A percentile compares a stretch with the other conserved stretches of the same genome.
These are phyloP conservation scores for Octodon degus DNA, from an alignment of 2,113 vertebrate species.

Conservation along the genomic window DNA sequence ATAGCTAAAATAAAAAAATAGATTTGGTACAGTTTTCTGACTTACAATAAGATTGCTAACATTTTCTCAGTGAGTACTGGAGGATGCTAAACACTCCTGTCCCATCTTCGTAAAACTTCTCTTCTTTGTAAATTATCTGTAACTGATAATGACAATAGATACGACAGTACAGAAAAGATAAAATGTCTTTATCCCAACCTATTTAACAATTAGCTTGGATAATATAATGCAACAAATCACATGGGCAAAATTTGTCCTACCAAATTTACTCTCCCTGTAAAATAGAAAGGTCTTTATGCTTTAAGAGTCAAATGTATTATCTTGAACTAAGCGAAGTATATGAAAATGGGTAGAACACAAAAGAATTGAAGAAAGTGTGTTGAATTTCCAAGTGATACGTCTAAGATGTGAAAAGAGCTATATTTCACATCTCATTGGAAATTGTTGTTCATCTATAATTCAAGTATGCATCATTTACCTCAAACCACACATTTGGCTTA, in stretches of 20 bases:
- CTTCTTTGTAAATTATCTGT: background rate
- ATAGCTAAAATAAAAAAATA: too few relatives aligned
- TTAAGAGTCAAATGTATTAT: background rate
- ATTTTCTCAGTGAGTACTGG: background rate
- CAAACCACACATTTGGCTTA: background rate
- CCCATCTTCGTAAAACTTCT: background rate
- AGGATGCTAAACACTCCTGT: background rate
- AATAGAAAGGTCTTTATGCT: rapidly evolving
- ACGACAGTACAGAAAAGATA: background rate
- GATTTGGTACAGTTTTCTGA: background rate
- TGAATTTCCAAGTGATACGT: background rate
- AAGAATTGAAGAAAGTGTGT: background rate
- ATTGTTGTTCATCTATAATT: background rate
- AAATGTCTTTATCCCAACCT: background rate
- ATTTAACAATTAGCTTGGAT: background rate
- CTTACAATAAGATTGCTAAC: background rate
- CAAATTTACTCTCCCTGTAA: background rate
- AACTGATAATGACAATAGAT: background rate
- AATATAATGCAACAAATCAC: background rate
- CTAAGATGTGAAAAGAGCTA: background rate
- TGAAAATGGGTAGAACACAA: background rate
- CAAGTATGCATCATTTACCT: background rate
- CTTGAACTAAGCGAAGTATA: background rate
- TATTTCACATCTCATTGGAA: background rate
- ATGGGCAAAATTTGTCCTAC: background rate